phyloP scores from a whole-genome alignment of 1,140 invertebrate species.

The Drosophila nasuta region DNA sequence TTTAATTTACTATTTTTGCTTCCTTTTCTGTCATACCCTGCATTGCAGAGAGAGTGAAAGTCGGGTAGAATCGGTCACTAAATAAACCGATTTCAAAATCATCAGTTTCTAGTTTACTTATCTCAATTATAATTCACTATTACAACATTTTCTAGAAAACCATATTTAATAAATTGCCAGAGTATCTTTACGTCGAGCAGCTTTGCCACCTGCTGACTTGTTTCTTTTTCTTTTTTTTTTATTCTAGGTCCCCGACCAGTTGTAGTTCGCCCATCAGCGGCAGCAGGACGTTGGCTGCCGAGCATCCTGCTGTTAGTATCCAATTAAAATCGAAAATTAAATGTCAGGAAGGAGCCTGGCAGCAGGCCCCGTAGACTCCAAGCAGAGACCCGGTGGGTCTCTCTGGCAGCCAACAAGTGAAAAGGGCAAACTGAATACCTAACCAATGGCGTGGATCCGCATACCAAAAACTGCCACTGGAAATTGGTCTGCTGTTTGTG shows the following conservation, averaged over 20 bases:
- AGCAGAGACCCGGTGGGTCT: neutral
- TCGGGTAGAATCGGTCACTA: neutral
- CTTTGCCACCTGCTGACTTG: neutral
- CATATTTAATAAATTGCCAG: neutral
- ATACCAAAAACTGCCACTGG: conserved; percentile 1
- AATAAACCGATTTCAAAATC: too few species aligned
- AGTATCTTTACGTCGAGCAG: conserved; percentile 7
- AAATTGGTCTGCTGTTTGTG: conserved; percentile 10
- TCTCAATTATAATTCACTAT: too few species aligned
- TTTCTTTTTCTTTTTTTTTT: conserved; percentile 28
- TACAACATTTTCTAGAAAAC: neutral
- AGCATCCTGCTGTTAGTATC: conserved; percentile 84
- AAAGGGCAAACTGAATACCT: conserved; percentile 9
- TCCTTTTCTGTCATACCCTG: conserved; percentile 28
- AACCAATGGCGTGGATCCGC: conserved; percentile 1
- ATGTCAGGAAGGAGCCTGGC: conserved; percentile 65
- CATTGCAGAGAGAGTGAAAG: neutral
- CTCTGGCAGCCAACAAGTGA: neutral
- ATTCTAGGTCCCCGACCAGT: conserved; percentile 51
- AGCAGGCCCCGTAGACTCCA: conserved; percentile 13
- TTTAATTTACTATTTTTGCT: conserved; percentile 81
- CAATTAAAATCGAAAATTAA: conserved; percentile 84
- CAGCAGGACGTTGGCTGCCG: conserved; percentile 52
- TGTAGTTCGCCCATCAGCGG: conserved; percentile 52
- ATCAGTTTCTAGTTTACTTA: too few species aligned